Percentiles rank a stretch among this genome's conserved stretches.
Conservation (phyloP, 2,113 vertebrate species). For the Pycnonotus jocosus region DNA sequence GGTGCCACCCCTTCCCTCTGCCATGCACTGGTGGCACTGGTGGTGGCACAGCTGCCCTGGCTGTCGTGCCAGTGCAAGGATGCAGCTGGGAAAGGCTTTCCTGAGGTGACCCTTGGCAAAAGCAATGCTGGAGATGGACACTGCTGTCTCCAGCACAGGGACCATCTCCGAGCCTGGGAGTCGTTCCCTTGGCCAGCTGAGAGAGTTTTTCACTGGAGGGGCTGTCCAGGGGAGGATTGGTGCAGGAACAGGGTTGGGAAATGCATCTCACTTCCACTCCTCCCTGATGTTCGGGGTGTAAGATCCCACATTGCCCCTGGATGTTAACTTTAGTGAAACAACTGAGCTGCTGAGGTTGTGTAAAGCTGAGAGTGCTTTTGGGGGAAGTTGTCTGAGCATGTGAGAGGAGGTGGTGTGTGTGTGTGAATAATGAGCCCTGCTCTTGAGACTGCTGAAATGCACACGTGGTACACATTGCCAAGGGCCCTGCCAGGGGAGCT, state of each 20-base stretch:
- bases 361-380: not conserved
- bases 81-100: not conserved
- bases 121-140: not conserved
- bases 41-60: not conserved
- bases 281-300: not conserved
- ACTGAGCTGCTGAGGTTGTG: not conserved
- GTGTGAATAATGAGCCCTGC: not conserved
- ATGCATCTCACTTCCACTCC: not conserved
- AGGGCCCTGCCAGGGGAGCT: not conserved
- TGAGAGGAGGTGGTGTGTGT: not conserved
- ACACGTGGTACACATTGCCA: not conserved
- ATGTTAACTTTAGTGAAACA: not conserved
- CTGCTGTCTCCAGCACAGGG: not conserved
- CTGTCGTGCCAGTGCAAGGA: not conserved
- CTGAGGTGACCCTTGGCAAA: not conserved
- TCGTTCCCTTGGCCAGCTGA: not conserved
- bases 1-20: not conserved
- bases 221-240: not conserved
- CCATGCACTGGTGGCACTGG: not conserved
- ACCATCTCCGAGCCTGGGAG: not conserved
- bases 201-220: not conserved
- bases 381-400: not conserved
- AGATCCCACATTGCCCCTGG: not conserved
- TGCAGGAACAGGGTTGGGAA: not conserved
- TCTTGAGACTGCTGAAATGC: not conserved